Evolutionary conservation across 2,888 invertebrate genomes (phyloP).

Genomic region (Choristoneura rosaceana): DNA sequence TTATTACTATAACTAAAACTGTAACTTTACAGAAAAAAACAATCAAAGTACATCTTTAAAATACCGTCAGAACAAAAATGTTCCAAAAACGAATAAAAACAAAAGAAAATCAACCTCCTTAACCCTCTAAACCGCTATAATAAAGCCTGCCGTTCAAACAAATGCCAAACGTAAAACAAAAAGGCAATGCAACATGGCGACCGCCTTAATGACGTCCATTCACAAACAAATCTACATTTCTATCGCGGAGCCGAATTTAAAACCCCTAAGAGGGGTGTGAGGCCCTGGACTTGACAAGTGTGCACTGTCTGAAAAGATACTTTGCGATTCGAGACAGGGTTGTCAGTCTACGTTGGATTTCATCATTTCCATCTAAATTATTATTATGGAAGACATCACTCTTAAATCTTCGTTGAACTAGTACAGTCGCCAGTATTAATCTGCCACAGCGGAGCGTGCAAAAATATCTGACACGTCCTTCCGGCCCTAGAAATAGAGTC

Average conservation of each 20-base stretch:
- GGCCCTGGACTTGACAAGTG: conserved; percentile 27
- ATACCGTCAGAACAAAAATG: background rate
- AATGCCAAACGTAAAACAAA: conserved; percentile 34
- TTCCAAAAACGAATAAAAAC: background rate
- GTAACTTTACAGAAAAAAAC: too few relatives aligned
- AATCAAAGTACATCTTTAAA: background rate
- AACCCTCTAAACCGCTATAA: conserved; percentile 22
- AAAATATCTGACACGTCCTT: too few relatives aligned
- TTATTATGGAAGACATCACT: too few relatives aligned
- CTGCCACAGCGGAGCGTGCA: too few relatives aligned
- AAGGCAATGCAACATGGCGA: conserved; percentile 34
- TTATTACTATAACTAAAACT: too few relatives aligned
- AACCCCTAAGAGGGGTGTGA: conserved; percentile 29
- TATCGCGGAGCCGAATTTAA: conserved; percentile 28
- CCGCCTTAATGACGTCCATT: conserved; percentile 41
- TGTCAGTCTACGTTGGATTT: too few relatives aligned
- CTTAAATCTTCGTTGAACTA: too few relatives aligned
- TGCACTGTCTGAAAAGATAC: conserved; percentile 28
- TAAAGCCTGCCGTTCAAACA: conserved; percentile 34
- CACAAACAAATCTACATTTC: conserved; percentile 38
- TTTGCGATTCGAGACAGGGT: conserved; percentile 23
- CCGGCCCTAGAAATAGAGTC: too few relatives aligned
- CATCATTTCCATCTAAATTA: too few relatives aligned
- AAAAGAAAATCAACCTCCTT: background rate
- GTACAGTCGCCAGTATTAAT: too few relatives aligned